Conservation (phyloP, 35 echinoderm and acorn worm genomes). For the Lytechinus variegatus region DNA sequence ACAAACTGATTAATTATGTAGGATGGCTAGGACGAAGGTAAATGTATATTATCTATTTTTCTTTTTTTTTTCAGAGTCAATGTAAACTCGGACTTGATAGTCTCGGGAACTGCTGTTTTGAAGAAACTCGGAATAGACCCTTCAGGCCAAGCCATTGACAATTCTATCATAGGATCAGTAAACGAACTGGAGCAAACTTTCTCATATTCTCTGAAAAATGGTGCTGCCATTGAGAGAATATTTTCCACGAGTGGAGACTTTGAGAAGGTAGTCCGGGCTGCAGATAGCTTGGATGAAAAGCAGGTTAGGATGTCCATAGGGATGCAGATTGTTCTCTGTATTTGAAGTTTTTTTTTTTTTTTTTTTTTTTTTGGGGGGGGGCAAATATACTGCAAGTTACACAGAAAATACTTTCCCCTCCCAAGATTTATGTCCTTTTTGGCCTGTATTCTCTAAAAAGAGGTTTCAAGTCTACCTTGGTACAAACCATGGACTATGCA, state of each 20-base stretch:
- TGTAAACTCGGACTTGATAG: constrained; percentile 94
- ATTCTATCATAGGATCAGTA: constrained; percentile 63
- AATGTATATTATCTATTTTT: neutral
- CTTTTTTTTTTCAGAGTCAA: constrained; percentile 68
- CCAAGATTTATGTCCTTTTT: too few relatives aligned
- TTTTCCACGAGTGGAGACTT: constrained; percentile 68
- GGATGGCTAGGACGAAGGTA: too few relatives aligned
- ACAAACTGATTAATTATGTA: neutral
- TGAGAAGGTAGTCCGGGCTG: constrained; percentile 67
- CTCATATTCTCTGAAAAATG: constrained; percentile 72
- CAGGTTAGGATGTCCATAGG: constrained; percentile 52
- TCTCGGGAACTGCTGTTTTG: constrained; percentile 82
- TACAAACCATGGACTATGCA: too few relatives aligned
- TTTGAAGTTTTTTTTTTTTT: too few relatives aligned
- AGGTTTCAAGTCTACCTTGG: too few relatives aligned
- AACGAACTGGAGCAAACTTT: constrained; percentile 81
- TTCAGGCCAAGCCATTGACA: constrained; percentile 55
- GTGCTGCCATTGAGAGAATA: constrained; percentile 83
- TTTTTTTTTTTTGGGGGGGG: too few relatives aligned
- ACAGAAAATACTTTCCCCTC: too few relatives aligned
- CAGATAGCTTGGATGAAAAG: constrained; percentile 78
- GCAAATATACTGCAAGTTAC: too few relatives aligned
- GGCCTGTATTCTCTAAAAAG: too few relatives aligned
- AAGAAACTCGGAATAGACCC: constrained; percentile 55
- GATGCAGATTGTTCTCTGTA: too few relatives aligned